Percentiles rank a stretch among this genome's conserved stretches.
These are phyloP conservation scores for Pantelozetes paolii DNA, from an alignment of 2,888 invertebrate genomes.

Conservation along the genomic window DNA sequence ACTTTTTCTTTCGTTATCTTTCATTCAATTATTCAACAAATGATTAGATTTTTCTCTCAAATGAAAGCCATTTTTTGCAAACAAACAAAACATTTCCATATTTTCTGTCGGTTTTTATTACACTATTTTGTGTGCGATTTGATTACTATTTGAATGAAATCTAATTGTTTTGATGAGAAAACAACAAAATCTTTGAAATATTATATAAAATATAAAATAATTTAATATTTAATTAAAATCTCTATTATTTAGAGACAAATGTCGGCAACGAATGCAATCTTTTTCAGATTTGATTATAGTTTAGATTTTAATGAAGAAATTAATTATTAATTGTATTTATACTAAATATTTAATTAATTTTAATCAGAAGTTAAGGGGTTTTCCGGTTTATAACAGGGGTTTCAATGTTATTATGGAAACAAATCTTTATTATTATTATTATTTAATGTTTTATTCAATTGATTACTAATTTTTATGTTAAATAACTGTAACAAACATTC, in stretches of 20 bases:
- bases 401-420: not conserved
- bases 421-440: not conserved
- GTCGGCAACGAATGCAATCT: constrained; percentile 35
- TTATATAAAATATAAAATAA: too few relatives aligned
- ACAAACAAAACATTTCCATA: not conserved
- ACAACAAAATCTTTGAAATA: not conserved
- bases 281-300: not conserved
- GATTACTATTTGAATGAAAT: too few relatives aligned
- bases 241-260: constrained; percentile 21
- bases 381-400: constrained; percentile 11
- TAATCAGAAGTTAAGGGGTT: constrained; percentile 8
- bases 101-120: not conserved
- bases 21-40: not conserved
- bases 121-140: too few relatives aligned
- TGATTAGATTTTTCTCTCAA: too few relatives aligned
- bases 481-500: constrained; percentile 29
- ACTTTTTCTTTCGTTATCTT: not conserved
- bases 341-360: constrained; percentile 1
- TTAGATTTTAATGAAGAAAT: constrained; percentile 25
- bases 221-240: not conserved
- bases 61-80: not conserved
- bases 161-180: not conserved
- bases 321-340: constrained; percentile 21
- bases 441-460: not conserved
- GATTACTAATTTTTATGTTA: not conserved